A percentile compares a stretch with the other conserved stretches of the same genome.
Conservation (phyloP, 35 echinoderm and acorn worm genomes). For the Acanthaster planci region DNA sequence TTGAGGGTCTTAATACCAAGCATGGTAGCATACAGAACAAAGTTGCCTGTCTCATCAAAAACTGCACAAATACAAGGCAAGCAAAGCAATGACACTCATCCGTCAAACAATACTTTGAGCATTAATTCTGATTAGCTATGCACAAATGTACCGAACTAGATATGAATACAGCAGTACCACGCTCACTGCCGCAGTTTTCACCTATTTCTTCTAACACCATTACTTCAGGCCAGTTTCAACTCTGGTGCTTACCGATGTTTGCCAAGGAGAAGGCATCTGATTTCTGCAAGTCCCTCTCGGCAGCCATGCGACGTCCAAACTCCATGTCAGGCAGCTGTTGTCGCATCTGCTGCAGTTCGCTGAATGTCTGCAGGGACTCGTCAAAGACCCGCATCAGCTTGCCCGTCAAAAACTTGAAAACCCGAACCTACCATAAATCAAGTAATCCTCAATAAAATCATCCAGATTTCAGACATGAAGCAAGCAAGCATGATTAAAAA, state of each 20-base stretch:
- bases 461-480: not conserved
- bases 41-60: slow-evolving; percentile 95
- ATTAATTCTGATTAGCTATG: too few relatives aligned
- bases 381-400: slow-evolving; percentile 86
- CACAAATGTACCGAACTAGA: too few relatives aligned
- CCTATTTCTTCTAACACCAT: too few relatives aligned
- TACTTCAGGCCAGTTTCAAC: too few relatives aligned
- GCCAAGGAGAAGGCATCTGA: slow-evolving; percentile 70
- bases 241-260: slow-evolving; percentile 73
- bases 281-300: slow-evolving; percentile 91
- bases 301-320: slow-evolving; percentile 87
- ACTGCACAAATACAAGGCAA: slow-evolving; percentile 59
- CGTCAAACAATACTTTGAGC: too few relatives aligned
- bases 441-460: not conserved
- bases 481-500: not conserved
- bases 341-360: slow-evolving; percentile 98
- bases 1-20: slow-evolving; percentile 93
- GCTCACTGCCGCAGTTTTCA: too few relatives aligned
- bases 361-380: slow-evolving; percentile 94
- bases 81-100: not conserved
- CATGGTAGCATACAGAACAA: slow-evolving; percentile 96
- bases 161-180: too few relatives aligned
- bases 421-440: slow-evolving; percentile 68
- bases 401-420: slow-evolving; percentile 86
- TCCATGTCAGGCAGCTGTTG: slow-evolving; percentile 99